These are phyloP conservation scores for Amiota communis DNA, from an alignment of 2,888 invertebrate species.

Conservation along the genomic window DNA sequence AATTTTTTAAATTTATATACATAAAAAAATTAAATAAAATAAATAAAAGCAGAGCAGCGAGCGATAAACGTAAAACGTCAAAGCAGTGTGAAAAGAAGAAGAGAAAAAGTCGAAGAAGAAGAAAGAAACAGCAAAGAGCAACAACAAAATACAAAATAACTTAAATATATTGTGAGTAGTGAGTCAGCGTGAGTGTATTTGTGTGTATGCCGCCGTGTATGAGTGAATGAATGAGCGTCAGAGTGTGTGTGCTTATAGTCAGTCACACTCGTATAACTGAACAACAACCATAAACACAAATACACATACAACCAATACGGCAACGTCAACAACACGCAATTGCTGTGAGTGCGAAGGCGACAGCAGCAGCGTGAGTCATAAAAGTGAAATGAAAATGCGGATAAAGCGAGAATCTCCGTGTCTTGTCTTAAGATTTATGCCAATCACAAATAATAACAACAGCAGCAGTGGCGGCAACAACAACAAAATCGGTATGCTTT, in stretches of 20 bases:
- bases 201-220: constrained; percentile 46
- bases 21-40: constrained; percentile 47
- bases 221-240: constrained; percentile 41
- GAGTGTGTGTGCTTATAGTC: neutral
- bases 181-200: constrained; percentile 26
- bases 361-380: constrained; percentile 73
- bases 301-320: constrained; percentile 55
- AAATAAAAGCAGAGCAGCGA: constrained; percentile 18
- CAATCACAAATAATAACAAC: constrained; percentile 67
- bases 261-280: constrained; percentile 22
- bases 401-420: constrained; percentile 80
- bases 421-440: constrained; percentile 78
- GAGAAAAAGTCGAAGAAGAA: too few relatives aligned
- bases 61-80: constrained; percentile 42
- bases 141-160: constrained; percentile 27
- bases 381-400: constrained; percentile 77
- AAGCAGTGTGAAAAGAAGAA: constrained; percentile 46
- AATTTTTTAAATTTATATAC: neutral
- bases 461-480: constrained; percentile 44
- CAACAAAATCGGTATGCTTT: constrained; percentile 52
- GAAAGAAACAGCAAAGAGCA: constrained; percentile 31
- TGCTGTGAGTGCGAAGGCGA: constrained; percentile 66
- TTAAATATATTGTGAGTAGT: constrained; percentile 46
- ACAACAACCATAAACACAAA: constrained; percentile 39
- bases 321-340: constrained; percentile 60